phyloP scores from a whole-genome alignment of 2,888 invertebrate species.

The Zaprionus bogoriensis region DNA sequence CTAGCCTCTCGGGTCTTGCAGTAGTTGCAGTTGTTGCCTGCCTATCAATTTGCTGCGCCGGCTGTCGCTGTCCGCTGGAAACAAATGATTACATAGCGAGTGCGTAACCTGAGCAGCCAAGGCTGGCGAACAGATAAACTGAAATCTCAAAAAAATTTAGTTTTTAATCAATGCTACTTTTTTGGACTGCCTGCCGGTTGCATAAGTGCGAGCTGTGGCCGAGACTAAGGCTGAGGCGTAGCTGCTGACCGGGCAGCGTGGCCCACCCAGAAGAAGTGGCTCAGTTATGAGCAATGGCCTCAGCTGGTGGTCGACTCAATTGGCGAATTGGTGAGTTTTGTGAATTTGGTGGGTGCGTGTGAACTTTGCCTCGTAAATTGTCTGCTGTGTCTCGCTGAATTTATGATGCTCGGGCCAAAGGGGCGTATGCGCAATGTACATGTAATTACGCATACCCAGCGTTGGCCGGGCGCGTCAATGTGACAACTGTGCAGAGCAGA shows the following conservation, averaged over 20 bases:
- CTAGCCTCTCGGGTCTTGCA: conserved; percentile 12
- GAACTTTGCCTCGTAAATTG: conserved; percentile 71
- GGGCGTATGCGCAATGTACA: conserved; percentile 60
- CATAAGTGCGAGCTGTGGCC: conserved; percentile 60
- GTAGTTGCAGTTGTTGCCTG: conserved; percentile 59
- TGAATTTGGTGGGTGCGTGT: conserved; percentile 61
- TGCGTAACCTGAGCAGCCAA: conserved; percentile 74
- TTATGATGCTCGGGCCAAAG: conserved; percentile 57
- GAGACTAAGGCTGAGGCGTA: too few relatives aligned
- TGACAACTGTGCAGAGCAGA: conserved; percentile 60
- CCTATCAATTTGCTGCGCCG: conserved; percentile 67
- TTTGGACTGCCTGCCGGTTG: conserved; percentile 35
- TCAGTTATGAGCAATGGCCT: conserved; percentile 25
- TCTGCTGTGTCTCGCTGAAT: conserved; percentile 26
- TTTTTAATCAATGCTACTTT: conserved; percentile 58
- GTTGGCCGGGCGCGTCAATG: conserved; percentile 39
- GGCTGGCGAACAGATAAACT: conserved; percentile 27
- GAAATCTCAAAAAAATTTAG: conserved; percentile 42
- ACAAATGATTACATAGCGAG: conserved; percentile 74
- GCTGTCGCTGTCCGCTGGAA: conserved; percentile 64
- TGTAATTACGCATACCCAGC: conserved; percentile 53
- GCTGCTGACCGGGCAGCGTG: conserved; percentile 26
- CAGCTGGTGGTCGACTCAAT: conserved; percentile 66
- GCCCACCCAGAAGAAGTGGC: conserved; percentile 52
- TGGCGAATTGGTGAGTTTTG: conserved; percentile 15